phyloP scores from a whole-genome alignment of 1,140 invertebrate species.

The Leptinotarsa texana region DNA sequence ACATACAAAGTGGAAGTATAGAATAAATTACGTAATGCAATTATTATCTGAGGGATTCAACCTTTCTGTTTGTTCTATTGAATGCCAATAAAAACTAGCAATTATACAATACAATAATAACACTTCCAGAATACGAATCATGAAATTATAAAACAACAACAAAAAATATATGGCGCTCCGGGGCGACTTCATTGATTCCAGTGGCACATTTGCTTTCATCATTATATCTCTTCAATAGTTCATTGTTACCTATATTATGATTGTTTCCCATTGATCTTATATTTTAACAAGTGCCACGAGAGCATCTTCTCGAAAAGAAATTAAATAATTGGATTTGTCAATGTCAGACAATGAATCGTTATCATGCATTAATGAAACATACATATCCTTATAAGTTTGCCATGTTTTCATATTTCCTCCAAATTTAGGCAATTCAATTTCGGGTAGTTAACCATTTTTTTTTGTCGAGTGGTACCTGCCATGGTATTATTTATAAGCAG shows the following conservation, averaged over 20 bases:
- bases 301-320: neutral
- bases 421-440: neutral
- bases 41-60: no score
- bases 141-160: no score
- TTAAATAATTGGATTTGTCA: constrained; percentile 18
- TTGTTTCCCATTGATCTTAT: neutral
- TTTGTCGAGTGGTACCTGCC: no score
- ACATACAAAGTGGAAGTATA: constrained; percentile 4
- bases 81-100: neutral
- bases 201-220: neutral
- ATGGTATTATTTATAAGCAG: no score
- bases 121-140: no score
- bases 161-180: no score
- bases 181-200: no score
- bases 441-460: no score
- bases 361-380: neutral
- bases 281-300: neutral
- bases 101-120: neutral
- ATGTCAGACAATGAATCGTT: neutral
- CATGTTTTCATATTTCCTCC: neutral
- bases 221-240: neutral
- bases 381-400: constrained; percentile 10
- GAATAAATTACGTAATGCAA: constrained; percentile 5
- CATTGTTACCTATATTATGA: neutral
- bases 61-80: neutral